These are phyloP conservation scores for Anoncus sp. DNA, from an alignment of 2,888 invertebrate genomes.

Conservation along the genomic window DNA sequence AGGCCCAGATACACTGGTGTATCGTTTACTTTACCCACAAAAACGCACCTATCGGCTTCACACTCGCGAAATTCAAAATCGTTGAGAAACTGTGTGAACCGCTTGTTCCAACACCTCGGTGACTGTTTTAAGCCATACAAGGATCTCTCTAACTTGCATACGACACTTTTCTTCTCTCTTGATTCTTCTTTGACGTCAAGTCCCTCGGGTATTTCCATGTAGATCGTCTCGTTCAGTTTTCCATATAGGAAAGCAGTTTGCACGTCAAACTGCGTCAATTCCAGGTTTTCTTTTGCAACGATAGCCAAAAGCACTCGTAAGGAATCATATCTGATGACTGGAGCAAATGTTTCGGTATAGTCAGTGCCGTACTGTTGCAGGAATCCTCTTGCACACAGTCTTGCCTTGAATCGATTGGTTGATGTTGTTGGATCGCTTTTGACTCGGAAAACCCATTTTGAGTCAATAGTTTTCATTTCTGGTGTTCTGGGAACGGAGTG, in stretches of 20 bases:
- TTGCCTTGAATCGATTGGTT: constrained; percentile 32
- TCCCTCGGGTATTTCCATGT: constrained; percentile 55
- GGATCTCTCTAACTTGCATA: constrained; percentile 40
- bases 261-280: constrained; percentile 59
- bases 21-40: neutral
- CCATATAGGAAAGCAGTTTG: constrained; percentile 62
- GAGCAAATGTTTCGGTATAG: constrained; percentile 57
- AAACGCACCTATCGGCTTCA: constrained; percentile 40
- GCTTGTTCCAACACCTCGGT: constrained; percentile 35
- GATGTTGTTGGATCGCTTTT: constrained; percentile 10
- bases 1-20: neutral
- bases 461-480: constrained; percentile 39
- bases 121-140: constrained; percentile 45
- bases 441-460: constrained; percentile 51
- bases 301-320: constrained; percentile 55
- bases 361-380: constrained; percentile 44
- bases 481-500: constrained; percentile 33
- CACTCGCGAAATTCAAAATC: constrained; percentile 17
- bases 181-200: constrained; percentile 21
- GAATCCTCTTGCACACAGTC: constrained; percentile 55
- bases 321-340: constrained; percentile 62
- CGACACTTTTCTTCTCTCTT: constrained; percentile 3
- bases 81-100: constrained; percentile 4
- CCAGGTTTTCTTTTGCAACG: constrained; percentile 51
- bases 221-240: constrained; percentile 54